Evolutionary conservation across 2,888 invertebrate genomes (phyloP), one percentile per base, ranked within the genome.

Genomic region (Tortrix viridana): DNA sequence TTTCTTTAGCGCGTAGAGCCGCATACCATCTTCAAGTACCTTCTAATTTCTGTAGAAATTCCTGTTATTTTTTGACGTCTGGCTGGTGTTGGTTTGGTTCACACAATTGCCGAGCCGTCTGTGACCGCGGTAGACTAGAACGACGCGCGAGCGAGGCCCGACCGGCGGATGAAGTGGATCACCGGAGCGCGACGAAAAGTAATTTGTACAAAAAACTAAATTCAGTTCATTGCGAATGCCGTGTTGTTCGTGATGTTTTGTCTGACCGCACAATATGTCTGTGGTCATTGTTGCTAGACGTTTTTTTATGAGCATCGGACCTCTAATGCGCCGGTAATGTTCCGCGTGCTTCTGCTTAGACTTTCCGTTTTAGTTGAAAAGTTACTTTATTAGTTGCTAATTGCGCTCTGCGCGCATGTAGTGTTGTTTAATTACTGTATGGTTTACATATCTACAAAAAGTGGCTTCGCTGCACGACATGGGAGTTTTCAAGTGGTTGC

Each of bases 171-270:
- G 86, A 84, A 87, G 89, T 88, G 81, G 86, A 81, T 84, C 88
- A 89, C 77, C 89, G 87, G 85, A 91, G 87, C 91, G 91, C 85
- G 84, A 91, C 92, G 88, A 89, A 89, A 90, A 88, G 87, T 89
- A 90, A 92, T 90, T 90, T 91, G 88, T 84, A 88, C 85, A 90
- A 91, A 91, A 91, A 91, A 89, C 86, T 74, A 84, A 91, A 90
- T 90, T 88, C 88, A 90, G 79, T 89, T 89, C 85, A 89, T 90
- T 89, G 89, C 89, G 86, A 90, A 85, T 84, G 84, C 82, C 81
- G 85, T 85, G 87, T 85, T 81, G 85, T 84, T 86, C 88, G 86
- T 88, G 86, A 88, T 89, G 90, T 90, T 91, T 91, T 91, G 88
- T 90, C 84, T 87, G 89, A 89, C 89, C 89, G 85, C 89, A 89